Base-by-base conservation (phyloP, 2,797 vertebrate species). In the Rhinella marina region DNA sequence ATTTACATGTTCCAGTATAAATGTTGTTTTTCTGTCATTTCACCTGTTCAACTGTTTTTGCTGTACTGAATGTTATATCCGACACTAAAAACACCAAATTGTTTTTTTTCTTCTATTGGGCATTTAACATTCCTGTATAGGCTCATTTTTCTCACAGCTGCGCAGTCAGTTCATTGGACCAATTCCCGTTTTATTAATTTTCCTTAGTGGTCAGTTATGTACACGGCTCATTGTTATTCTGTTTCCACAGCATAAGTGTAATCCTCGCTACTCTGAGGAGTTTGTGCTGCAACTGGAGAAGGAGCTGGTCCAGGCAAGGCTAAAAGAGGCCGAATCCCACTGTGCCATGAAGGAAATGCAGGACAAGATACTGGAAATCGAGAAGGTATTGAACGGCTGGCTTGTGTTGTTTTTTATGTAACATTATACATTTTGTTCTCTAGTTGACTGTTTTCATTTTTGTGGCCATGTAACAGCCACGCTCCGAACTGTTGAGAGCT, bases 341-440 rank as follows among this genome's bases (percentile, higher is more conserved):
- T 98, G 98, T 91, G 98, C 98, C 0, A 94, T 99, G 85, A 99
- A 97, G 92, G 98, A 99, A 91, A 99, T 99, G 98, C 98, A 99
- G 91, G 98, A 99, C 94, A 99, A 99, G 94, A 95, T 99, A 92
- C 94, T 99, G 82, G 97, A 98, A 52, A 97, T 99, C 88, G 98
- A 99, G 93, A 97, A 98, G 97, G 98, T 98, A 91, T 14, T 23
- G 21, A 0, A 7, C 57, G 7, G 7, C 10, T 23, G 21, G 23
- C 5, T 23, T 62, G 23, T 25, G 2, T 66, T n/a, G 11, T 64
- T 25, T 12, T 27, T 27, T 5, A 13, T 13, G 8, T 2, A 23
- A 59, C 19, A 6, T 16, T 59, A 3, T 59, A 59, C 57, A 59
- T 62, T 23, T 62, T 25, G 6, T n/a, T 23, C 23, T 23, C n/a